Percentiles rank a stretch among this genome's conserved stretches.
phyloP scores from a whole-genome alignment of 2,888 invertebrate genomes.

The Unio delphinus region DNA sequence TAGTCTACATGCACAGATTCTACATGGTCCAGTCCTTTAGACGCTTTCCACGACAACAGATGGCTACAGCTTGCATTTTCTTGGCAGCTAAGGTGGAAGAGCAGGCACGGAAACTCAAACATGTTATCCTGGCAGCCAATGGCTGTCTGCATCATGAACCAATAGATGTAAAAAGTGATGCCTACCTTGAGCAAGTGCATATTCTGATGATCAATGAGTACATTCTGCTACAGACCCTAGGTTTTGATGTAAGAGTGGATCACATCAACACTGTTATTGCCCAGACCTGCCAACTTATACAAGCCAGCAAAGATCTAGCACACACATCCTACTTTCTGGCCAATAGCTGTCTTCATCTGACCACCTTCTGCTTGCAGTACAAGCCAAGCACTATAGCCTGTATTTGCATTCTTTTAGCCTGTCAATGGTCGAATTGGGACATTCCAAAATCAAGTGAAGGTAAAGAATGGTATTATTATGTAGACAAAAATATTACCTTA shows the following conservation, averaged over 20 bases:
- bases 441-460: conserved; percentile 96
- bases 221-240: conserved; percentile 94
- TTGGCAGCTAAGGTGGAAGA: conserved; percentile 99
- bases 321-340: conserved; percentile 99
- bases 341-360: conserved; percentile 97
- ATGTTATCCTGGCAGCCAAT: conserved; percentile 94
- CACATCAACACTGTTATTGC: conserved; percentile 98
- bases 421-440: conserved; percentile 98
- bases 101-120: conserved; percentile 96
- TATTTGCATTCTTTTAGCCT: conserved; percentile 97
- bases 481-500: conserved; percentile 89
- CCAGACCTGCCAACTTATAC: conserved; percentile 76
- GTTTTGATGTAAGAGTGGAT: conserved; percentile 98
- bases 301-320: conserved; percentile 95
- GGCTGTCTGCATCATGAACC: conserved; percentile 83
- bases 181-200: conserved; percentile 84
- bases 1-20: conserved; percentile 99
- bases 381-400: conserved; percentile 97
- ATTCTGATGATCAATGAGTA: conserved; percentile 97
- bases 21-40: conserved; percentile 99
- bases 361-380: conserved; percentile 98
- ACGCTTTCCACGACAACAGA: conserved; percentile 90
- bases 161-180: conserved; percentile 84
- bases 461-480: conserved; percentile 95
- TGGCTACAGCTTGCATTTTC: conserved; percentile 95